A percentile compares a stretch with the other conserved stretches of the same genome.
phyloP scores from a whole-genome alignment of 2,888 invertebrate genomes.

The Automeris io region DNA sequence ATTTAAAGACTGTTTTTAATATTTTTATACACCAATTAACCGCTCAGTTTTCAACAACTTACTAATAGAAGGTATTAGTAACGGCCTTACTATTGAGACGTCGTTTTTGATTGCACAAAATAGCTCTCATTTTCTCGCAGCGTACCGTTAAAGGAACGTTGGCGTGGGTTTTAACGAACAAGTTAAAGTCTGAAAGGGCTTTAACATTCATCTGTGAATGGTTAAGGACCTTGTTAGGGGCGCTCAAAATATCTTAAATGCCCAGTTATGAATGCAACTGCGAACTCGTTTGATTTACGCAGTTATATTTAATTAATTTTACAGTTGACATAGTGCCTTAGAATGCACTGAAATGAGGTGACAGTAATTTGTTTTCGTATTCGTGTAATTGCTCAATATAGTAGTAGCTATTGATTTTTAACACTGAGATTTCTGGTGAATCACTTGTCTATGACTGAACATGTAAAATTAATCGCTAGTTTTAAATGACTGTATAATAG shows the following conservation, averaged over 20 bases:
- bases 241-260: conserved; percentile 59
- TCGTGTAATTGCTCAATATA: neutral
- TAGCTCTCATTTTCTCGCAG: conserved; percentile 38
- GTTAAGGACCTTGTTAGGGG: conserved; percentile 58
- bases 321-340: conserved; percentile 29
- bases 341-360: conserved; percentile 1
- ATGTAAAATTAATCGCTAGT: too few species aligned
- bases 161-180: conserved; percentile 55
- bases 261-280: conserved; percentile 38
- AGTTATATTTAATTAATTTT: conserved; percentile 38
- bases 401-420: neutral
- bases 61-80: conserved; percentile 29
- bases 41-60: conserved; percentile 21
- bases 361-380: conserved; percentile 1
- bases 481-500: too few species aligned
- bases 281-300: conserved; percentile 30
- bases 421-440: neutral
- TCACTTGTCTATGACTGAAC: too few species aligned
- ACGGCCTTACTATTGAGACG: conserved; percentile 43
- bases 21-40: conserved; percentile 26
- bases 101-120: conserved; percentile 46
- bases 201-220: conserved; percentile 54
- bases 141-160: conserved; percentile 39
- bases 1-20: conserved; percentile 7
- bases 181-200: conserved; percentile 46